phyloP scores from a whole-genome alignment of 1,140 invertebrate species.

The Neomicropteryx cornuta region DNA sequence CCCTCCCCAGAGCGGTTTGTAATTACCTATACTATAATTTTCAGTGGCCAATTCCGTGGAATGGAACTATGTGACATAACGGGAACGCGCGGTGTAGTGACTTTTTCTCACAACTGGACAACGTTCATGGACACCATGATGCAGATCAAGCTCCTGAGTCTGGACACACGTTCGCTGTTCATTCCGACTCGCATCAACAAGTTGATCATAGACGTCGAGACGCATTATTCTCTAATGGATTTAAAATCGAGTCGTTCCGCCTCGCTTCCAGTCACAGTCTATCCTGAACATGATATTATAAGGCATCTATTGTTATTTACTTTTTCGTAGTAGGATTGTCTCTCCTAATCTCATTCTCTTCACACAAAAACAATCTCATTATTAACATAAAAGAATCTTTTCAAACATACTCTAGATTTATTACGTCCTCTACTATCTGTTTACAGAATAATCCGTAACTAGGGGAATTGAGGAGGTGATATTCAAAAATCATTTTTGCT shows the following conservation, averaged over 20 bases:
- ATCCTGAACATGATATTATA: slow-evolving; percentile 10
- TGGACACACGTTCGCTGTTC: slow-evolving; percentile 52
- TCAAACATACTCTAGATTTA: too few relatives aligned
- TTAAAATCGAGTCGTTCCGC: slow-evolving; percentile 23
- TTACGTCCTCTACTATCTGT: too few relatives aligned
- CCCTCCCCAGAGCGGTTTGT: too few relatives aligned
- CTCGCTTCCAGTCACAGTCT: slow-evolving; percentile 15
- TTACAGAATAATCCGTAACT: too few relatives aligned
- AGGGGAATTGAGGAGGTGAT: too few relatives aligned
- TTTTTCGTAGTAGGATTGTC: too few relatives aligned
- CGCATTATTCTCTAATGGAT: slow-evolving; percentile 37
- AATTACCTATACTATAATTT: too few relatives aligned
- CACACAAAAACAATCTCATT: too few relatives aligned
- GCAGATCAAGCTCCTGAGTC: slow-evolving; percentile 62
- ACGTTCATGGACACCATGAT: slow-evolving; percentile 80
- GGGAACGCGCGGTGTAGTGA: slow-evolving; percentile 20
- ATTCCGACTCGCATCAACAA: slow-evolving; percentile 69
- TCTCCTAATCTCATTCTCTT: too few relatives aligned
- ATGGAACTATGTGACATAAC: slow-evolving; percentile 29
- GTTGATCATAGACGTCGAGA: slow-evolving; percentile 56
- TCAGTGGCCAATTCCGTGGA: slow-evolving; percentile 51
- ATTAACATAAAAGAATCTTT: too few relatives aligned
- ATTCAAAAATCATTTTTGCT: too few relatives aligned
- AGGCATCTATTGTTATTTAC: slow-evolving; percentile 7
- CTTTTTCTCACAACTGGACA: slow-evolving; percentile 62